Conservation (phyloP, 2,113 vertebrate species). For the Atractosteus spatula region DNA sequence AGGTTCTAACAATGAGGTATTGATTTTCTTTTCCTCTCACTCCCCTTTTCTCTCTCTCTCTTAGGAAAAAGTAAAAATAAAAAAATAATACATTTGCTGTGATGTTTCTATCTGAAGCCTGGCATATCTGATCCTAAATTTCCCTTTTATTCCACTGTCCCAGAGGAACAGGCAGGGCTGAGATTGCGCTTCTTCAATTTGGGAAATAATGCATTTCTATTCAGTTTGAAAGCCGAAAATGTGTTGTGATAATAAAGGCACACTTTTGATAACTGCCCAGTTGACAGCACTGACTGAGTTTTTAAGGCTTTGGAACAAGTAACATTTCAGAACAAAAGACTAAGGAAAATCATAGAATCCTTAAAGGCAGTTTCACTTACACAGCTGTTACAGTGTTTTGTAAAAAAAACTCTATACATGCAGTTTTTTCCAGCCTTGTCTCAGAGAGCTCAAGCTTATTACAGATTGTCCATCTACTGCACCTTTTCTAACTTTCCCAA, state of each 20-base stretch:
- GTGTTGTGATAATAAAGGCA: background rate
- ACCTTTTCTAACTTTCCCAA: too few species aligned
- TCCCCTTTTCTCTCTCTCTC: background rate
- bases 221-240: background rate
- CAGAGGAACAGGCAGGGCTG: background rate
- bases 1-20: background rate
- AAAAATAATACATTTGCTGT: conserved; percentile 3
- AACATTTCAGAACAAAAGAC: background rate
- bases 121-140: background rate
- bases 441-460: too few species aligned
- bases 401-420: too few species aligned
- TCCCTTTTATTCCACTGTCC: background rate
- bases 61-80: background rate
- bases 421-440: too few species aligned
- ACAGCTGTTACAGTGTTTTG: too few species aligned
- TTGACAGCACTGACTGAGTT: background rate
- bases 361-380: background rate
- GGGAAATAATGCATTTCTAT: background rate
- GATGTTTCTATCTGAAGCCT: background rate
- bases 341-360: background rate
- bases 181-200: background rate
- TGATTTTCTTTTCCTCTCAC: background rate
- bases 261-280: background rate
- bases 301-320: background rate
- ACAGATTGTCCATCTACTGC: too few species aligned